Evolutionary conservation across 2,113 vertebrate species (phyloP), one percentile per base, ranked within the genome.

Genomic region (Halichoeres trimaculatus): DNA sequence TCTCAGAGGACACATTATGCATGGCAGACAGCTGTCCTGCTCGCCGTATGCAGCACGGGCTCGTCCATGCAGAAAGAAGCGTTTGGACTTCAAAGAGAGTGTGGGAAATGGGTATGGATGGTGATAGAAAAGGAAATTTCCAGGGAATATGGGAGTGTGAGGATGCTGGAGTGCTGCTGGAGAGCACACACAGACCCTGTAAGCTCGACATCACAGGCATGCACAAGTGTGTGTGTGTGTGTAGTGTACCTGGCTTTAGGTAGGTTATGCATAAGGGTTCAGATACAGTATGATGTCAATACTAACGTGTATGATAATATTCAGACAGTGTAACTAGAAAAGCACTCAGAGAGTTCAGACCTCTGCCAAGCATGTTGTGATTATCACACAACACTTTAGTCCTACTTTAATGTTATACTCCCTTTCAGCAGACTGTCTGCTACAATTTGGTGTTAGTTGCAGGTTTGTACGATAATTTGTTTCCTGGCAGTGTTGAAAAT

Each of bases 1-100:
- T 89, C 92, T 83, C 84, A 26, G 10, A 87, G 59, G 91, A 87
- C 68, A 23, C 60, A 90, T 90, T 86, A 88, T 87, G 81, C 78
- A 83, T 73, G 73, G 90, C 80, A 90, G 89, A 79, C 59, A 38
- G 80, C 86, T 92, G 94, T 88, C 85, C 58, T 61, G 70, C 68
- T 53, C 48, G 10, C 60, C 76, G 68, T 75, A 84, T 82, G 65
- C 74, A 56, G 58, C 38, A 54, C 35, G 34, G 57, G 51, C 71
- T 76, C 63, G 19, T 36, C 81, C 78, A 86, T 88, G 86, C 89
- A 85, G 79, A 87, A 88, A 76, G 83, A 90, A 35, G 71, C 52
- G 76, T 72, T 84, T 34, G 38, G 84, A 75, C 81, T 85, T 48
- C 70, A 70, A 77, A 59, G 68, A 63, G 54, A 59, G 55, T 47